These are phyloP conservation scores for Caenorhabditis uteleia DNA, from an alignment of 2,888 invertebrate species.

Conservation along the genomic window DNA sequence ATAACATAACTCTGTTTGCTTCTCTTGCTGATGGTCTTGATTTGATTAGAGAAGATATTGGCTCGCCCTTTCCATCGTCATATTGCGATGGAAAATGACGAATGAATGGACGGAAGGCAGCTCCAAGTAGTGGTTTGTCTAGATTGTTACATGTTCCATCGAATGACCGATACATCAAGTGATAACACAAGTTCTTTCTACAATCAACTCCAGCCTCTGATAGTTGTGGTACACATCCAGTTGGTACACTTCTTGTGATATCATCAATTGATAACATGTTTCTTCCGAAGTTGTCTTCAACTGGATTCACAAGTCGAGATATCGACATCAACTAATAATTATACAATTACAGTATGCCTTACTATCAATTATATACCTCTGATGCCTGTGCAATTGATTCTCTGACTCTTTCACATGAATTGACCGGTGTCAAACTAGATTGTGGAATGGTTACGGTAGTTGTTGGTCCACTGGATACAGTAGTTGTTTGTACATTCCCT, in stretches of 20 bases:
- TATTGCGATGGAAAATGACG: constrained; percentile 66
- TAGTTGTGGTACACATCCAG: constrained; percentile 65
- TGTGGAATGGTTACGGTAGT: constrained; percentile 30
- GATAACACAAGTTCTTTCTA: constrained; percentile 62
- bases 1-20: constrained; percentile 62
- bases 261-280: constrained; percentile 63
- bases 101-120: constrained; percentile 80
- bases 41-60: constrained; percentile 52
- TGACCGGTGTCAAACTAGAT: constrained; percentile 30
- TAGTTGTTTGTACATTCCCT: constrained; percentile 7
- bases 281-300: constrained; percentile 55
- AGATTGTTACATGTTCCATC: constrained; percentile 97
- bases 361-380: constrained; percentile 14
- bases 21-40: constrained; percentile 62
- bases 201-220: constrained; percentile 72
- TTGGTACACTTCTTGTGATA: constrained; percentile 62
- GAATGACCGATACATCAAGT: constrained; percentile 76
- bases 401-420: constrained; percentile 34
- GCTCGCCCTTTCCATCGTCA: constrained; percentile 66
- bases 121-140: constrained; percentile 87
- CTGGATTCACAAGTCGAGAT: constrained; percentile 47
- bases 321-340: constrained; percentile 42
- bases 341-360: neutral
- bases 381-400: constrained; percentile 35
- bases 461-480: constrained; percentile 20